Percentiles rank a stretch among this genome's conserved stretches.
Evolutionary conservation across 1,140 invertebrate species (phyloP).

Genomic region (Pogonognathellus flavescens): DNA sequence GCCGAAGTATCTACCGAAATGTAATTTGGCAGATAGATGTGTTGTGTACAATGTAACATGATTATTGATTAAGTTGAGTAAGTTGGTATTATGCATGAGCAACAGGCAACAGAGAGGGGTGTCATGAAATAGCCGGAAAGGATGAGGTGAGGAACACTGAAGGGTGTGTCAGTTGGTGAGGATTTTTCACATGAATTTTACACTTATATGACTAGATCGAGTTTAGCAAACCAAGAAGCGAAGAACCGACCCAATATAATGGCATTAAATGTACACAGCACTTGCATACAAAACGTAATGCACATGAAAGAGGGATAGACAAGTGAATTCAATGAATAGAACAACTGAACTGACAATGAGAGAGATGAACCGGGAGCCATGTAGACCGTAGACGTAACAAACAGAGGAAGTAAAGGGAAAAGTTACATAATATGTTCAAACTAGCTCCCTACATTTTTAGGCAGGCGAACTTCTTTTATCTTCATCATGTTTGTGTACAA

Average conservation of each 20-base stretch:
- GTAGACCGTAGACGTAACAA: neutral
- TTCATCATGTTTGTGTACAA: too few species aligned
- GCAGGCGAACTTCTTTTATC: too few species aligned
- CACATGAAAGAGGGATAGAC: conserved; percentile 3
- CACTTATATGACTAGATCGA: neutral
- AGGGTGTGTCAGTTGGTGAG: conserved; percentile 16
- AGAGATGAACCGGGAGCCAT: neutral
- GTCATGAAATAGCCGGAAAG: conserved; percentile 19
- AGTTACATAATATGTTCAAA: too few species aligned
- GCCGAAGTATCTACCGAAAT: too few species aligned
- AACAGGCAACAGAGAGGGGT: neutral
- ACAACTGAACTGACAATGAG: neutral
- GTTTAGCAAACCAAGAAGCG: neutral
- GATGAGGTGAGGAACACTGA: conserved; percentile 8
- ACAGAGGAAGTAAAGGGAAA: too few species aligned
- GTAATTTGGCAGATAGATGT: too few species aligned
- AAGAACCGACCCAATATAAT: neutral
- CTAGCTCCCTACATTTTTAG: too few species aligned
- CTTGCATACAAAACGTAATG: neutral
- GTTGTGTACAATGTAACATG: neutral
- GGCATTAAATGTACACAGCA: neutral
- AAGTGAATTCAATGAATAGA: neutral
- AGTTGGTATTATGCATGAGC: neutral
- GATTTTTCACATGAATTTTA: conserved; percentile 20
- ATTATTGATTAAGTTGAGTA: neutral